Conservation (phyloP, 2,113 vertebrate species). For the Motacilla tschutschensis region DNA sequence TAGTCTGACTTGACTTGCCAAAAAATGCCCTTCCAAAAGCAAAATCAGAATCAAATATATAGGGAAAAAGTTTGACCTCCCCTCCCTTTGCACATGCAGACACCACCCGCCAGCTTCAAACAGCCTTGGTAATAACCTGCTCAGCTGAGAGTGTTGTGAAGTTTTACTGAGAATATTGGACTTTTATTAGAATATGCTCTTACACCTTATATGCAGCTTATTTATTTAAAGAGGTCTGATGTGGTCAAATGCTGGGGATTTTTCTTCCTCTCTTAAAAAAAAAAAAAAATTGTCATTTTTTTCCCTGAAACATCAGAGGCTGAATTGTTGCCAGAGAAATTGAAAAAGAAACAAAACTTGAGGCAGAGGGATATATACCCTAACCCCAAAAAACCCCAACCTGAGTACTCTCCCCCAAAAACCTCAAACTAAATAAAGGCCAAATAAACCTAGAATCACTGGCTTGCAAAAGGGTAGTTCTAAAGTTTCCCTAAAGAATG, state of each 20-base stretch:
- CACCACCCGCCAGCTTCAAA: background rate
- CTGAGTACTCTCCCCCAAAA: background rate
- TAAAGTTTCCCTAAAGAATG: background rate
- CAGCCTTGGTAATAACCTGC: background rate
- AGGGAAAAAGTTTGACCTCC: background rate
- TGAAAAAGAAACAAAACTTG: background rate
- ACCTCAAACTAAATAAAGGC: fast-evolving
- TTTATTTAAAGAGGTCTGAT: background rate
- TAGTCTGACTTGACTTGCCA: background rate
- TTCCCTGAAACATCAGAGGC: background rate
- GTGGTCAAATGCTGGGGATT: background rate
- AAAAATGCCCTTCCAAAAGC: fast-evolving
- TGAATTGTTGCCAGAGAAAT: background rate
- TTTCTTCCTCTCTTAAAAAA: background rate
- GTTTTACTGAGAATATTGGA: background rate
- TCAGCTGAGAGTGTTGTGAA: background rate
- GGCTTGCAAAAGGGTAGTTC: background rate
- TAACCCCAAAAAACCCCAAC: too few species aligned
- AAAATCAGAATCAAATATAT: background rate
- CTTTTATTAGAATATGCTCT: background rate
- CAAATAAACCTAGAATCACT: background rate
- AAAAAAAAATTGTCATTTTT: too few species aligned
- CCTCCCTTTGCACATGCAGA: fast-evolving
- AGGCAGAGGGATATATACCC: too few species aligned
- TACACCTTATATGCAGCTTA: background rate